phyloP scores from a whole-genome alignment of 37 sponge, comb jelly and placozoan genomes.

The Chondrilla cf. caribensis region DNA sequence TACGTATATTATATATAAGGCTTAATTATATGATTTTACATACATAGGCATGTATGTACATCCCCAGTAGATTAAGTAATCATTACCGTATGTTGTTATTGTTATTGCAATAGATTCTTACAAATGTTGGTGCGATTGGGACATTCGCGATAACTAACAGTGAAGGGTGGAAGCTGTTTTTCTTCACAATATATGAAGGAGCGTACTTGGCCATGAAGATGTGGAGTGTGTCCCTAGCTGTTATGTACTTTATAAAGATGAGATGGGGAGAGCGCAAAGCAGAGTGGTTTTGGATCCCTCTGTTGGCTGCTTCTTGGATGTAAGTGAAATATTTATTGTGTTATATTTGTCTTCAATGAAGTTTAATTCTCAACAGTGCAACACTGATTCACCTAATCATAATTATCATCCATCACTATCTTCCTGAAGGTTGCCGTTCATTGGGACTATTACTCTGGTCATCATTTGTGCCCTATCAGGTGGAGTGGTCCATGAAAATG shows the following conservation, averaged over 20 bases:
- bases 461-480: constrained; percentile 9
- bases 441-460: constrained; percentile 37
- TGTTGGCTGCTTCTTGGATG: constrained; percentile 51
- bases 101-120: constrained; percentile 12
- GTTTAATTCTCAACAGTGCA: no score
- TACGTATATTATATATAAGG: no score
- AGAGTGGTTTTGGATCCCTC: constrained; percentile 48
- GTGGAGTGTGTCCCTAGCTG: background rate
- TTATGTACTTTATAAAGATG: background rate
- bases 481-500: constrained; percentile 1
- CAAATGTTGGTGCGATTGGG: background rate
- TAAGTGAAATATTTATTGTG: no score
- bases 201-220: background rate
- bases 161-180: constrained; percentile 6
- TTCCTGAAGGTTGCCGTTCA: constrained; percentile 35
- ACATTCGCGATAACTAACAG: background rate
- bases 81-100: no score
- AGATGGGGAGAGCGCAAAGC: constrained; percentile 22
- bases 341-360: no score
- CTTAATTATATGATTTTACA: no score
- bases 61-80: no score
- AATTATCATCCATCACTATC: no score
- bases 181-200: background rate
- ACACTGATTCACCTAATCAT: no score
- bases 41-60: no score